Conservation (phyloP, 2,797 vertebrate species). For the Trichosurus vulpecula region DNA sequence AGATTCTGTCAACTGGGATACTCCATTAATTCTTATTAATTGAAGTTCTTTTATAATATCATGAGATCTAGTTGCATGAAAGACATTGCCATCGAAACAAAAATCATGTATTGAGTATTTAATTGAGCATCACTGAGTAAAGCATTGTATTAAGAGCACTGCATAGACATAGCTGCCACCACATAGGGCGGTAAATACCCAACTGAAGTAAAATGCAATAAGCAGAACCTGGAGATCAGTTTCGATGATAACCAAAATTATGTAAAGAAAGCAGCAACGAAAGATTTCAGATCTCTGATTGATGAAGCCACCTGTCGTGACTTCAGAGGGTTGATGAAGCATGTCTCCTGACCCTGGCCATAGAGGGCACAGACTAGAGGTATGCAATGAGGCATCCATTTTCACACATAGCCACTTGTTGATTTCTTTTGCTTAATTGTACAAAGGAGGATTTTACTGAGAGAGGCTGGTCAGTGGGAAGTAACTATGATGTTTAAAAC, state of each 20-base stretch:
- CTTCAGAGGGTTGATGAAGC: background rate
- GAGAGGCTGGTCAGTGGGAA: background rate
- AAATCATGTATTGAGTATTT: background rate
- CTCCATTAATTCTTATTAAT: background rate
- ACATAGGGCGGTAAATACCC: background rate
- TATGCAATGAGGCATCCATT: background rate
- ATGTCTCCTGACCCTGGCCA: background rate
- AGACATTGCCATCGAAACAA: constrained; percentile 19
- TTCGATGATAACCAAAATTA: background rate
- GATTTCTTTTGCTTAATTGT: background rate
- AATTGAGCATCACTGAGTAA: background rate
- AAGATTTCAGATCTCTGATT: background rate
- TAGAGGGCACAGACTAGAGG: too few species aligned
- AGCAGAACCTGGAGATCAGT: background rate
- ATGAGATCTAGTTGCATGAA: background rate
- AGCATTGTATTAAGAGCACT: background rate
- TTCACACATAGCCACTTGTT: background rate
- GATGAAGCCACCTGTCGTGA: background rate
- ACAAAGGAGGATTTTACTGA: background rate
- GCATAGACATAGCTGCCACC: background rate
- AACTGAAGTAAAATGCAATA: background rate
- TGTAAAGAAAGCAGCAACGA: background rate
- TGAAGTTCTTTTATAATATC: background rate
- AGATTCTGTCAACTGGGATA: background rate
- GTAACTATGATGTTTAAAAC: background rate